A percentile compares a stretch with the other conserved stretches of the same genome.
phyloP scores from a whole-genome alignment of 2,113 vertebrate species.

The Phoenicopterus ruber region DNA sequence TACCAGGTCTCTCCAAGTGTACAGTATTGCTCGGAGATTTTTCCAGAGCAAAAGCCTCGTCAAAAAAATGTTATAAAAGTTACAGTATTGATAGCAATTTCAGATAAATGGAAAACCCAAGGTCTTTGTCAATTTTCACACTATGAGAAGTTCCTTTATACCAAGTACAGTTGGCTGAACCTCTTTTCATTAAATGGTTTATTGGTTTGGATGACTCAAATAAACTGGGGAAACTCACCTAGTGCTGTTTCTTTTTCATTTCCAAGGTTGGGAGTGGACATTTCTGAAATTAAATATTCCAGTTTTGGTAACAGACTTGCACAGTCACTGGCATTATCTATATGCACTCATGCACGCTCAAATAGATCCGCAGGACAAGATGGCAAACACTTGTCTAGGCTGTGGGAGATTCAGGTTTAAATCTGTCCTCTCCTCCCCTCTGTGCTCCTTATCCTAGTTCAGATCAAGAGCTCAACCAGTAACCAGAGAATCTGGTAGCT shows the following conservation, averaged over 20 bases:
- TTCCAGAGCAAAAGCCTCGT: neutral
- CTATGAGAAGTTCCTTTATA: neutral
- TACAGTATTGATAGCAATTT: neutral
- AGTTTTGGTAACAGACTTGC: neutral
- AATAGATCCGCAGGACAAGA: neutral
- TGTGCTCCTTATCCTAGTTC: neutral
- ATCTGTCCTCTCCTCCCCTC: neutral
- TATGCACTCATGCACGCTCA: neutral
- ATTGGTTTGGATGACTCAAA: neutral
- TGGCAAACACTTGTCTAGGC: neutral
- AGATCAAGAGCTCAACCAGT: neutral
- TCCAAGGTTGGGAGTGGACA: neutral
- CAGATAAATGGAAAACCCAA: neutral
- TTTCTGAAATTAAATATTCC: neutral
- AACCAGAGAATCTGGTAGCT: neutral
- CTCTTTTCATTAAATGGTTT: neutral
- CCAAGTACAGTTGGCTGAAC: neutral
- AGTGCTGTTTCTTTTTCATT: neutral
- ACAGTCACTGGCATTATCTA: neutral
- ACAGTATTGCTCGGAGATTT: neutral
- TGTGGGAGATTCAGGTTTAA: neutral
- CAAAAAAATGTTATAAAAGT: neutral
- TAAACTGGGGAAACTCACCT: neutral
- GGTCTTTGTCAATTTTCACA: slow-evolving; percentile 3
- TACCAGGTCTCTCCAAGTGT: neutral